Base-by-base conservation (phyloP, 2,888 invertebrate species). In the Octonoba sinensis region DNA sequence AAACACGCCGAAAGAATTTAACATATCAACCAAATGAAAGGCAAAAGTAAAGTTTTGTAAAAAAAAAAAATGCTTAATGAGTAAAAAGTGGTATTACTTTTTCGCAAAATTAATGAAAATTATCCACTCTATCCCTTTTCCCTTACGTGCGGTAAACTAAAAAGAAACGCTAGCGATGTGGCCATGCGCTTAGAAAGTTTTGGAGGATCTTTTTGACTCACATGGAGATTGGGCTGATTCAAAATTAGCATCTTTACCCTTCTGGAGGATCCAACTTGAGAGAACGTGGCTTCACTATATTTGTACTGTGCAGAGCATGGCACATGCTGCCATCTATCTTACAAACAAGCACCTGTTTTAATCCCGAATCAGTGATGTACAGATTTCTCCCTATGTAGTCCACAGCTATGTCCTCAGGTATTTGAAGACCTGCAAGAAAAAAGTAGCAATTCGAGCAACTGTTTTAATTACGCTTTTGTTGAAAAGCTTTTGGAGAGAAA, bases 311-410 rank as follows among this genome's bases (percentile, higher is more conserved):
- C 3, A 90, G 86, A 1, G 87, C 87, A 27, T 87, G 87, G 15
- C 88, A 87, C 56, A 90, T 89, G 6, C 89, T 87, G 0, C 93
- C 94, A 86, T 93, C 91, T n/a, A 90, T 90, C 0, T 90, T 90
- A 86, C 96, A 96, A 1, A 93, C 95, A 0, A 92, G 93, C 83
- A 96, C 93, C 86, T 92, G 67, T 16, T 81, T 91, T 85, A 92
- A 90, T 51, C 91, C 91, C 0, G 92, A 91, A 87, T 96, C 96
- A 1, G 93, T 93, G 87, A 95, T 94, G 88, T 95, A 96, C 56
- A 96, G 91, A 87, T 95, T 95, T 0, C 92, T 91, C 0, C 94
- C 94, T 11, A 86, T 69, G 83, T 85, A 86, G 73, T 87, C 87
- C 12, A 87, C 83, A 0, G 86, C 86, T 6, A 87, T 64, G 44